phyloP scores from a whole-genome alignment of 2,797 vertebrate species.

The Erethizon dorsatum region DNA sequence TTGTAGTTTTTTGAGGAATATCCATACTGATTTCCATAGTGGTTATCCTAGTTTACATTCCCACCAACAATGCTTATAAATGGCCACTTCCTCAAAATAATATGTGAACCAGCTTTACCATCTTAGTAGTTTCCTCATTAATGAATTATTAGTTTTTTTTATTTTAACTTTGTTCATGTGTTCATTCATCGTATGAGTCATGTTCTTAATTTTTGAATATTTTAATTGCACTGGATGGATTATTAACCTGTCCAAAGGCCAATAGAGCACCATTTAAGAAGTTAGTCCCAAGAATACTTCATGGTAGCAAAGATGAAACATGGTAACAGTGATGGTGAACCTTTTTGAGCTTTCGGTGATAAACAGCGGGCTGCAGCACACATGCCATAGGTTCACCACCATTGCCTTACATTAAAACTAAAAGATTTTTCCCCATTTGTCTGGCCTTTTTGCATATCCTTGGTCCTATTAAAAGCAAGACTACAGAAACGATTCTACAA shows the following conservation, averaged over 20 bases:
- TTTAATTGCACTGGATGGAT: neutral
- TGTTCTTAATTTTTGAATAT: constrained; percentile 59
- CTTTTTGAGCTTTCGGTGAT: neutral
- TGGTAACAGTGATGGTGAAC: neutral
- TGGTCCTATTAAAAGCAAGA: neutral
- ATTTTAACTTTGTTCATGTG: neutral
- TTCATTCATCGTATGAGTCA: neutral
- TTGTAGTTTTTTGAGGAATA: neutral
- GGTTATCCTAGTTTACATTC: neutral
- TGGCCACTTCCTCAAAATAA: neutral
- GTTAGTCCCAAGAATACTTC: neutral
- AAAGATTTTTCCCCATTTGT: neutral
- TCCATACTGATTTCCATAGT: neutral
- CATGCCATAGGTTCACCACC: neutral
- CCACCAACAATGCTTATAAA: neutral
- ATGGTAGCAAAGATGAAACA: neutral
- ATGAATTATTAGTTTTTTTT: neutral
- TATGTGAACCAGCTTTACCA: neutral
- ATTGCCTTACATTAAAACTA: neutral
- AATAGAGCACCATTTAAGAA: neutral
- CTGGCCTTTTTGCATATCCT: neutral
- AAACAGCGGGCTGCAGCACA: neutral
- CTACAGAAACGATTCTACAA: neutral
- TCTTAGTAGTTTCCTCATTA: constrained; percentile 48
- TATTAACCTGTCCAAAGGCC: neutral